Base-by-base conservation (phyloP, 2,797 vertebrate genomes). In the Botia almorhae region DNA sequence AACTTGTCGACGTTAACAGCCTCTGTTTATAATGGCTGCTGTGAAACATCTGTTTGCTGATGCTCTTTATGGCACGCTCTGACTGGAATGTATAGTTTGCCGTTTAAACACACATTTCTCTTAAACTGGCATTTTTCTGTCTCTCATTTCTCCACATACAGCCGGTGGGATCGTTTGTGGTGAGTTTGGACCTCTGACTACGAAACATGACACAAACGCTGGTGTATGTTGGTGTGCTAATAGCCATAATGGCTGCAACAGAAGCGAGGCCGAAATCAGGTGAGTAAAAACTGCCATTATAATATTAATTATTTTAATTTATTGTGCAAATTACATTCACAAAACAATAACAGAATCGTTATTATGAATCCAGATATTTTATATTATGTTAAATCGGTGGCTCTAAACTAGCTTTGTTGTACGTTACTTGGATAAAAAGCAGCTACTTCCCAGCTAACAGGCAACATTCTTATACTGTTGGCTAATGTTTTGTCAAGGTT, bases 251-350 rank as follows among this genome's bases (percentile, higher is more conserved):
- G 17, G 85, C 87, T 2, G 58, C 81, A n/a, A 80, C 94, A 85
- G 89, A 93, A 74, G 96, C 93, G 80, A 93, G 91, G 63, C 94
- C 93, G 1, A 92, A 88, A 90, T 65, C 87, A 91, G 93, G 94
- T 95, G 39, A 89, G 90, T 86, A 33, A 77, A 56, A 75, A 48
- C 4, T 4, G 16, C 0, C 14, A 50, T 1, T 74, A 0, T 64
- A 74, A 70, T 48, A 51, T 51, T 8, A 53, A 65, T 26, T 26
- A 26, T 26, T 26, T 26, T 33, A 75, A 56, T n/a, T n/a, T n/a
- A n/a, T n/a, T n/a, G n/a, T n/a, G n/a, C 8, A 11, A 75, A 11
- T 56, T 64, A n/a, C 51, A 74, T 60, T 10, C 1, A 17, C 19
- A 26, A 14, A 36, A 10, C 16, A 48, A 26, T 33, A 46, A 43